Evolutionary conservation across 2,888 invertebrate genomes (phyloP).

Genomic region (Gortyna flavago): DNA sequence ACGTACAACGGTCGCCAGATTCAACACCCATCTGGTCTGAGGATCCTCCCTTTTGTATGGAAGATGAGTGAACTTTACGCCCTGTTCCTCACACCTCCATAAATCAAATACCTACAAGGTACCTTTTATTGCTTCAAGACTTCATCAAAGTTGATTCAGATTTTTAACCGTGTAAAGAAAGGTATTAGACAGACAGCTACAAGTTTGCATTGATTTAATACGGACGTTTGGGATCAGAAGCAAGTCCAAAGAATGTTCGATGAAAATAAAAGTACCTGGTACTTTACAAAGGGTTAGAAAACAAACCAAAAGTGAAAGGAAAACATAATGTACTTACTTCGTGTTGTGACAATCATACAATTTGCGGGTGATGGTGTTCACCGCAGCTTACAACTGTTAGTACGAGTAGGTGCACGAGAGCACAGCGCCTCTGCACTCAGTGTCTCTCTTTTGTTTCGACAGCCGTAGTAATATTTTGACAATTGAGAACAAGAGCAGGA

Average conservation of each 20-base stretch:
- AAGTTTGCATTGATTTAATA: background rate
- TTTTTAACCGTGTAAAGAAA: background rate
- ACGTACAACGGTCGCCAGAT: too few relatives aligned
- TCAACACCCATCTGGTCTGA: too few relatives aligned
- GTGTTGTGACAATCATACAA: background rate
- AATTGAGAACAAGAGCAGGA: background rate
- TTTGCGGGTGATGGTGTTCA: background rate
- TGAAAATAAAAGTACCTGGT: constrained; percentile 17
- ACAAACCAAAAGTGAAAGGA: constrained; percentile 43
- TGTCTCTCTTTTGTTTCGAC: background rate
- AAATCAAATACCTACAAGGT: background rate
- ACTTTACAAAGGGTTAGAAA: background rate
- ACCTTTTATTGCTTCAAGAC: background rate
- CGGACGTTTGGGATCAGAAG: background rate
- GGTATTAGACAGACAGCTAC: background rate
- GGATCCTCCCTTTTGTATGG: too few relatives aligned
- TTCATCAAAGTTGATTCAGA: background rate
- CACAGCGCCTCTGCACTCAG: background rate
- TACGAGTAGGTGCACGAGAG: background rate
- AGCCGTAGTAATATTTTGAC: background rate
- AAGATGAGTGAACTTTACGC: too few relatives aligned
- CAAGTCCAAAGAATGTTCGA: too few relatives aligned
- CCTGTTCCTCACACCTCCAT: too few relatives aligned
- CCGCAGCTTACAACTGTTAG: background rate
- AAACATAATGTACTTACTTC: constrained; percentile 13